Percentiles rank a stretch among this genome's conserved stretches.
Evolutionary conservation across 2,888 invertebrate genomes (phyloP).

Genomic region (Cheilosia vernalis): DNA sequence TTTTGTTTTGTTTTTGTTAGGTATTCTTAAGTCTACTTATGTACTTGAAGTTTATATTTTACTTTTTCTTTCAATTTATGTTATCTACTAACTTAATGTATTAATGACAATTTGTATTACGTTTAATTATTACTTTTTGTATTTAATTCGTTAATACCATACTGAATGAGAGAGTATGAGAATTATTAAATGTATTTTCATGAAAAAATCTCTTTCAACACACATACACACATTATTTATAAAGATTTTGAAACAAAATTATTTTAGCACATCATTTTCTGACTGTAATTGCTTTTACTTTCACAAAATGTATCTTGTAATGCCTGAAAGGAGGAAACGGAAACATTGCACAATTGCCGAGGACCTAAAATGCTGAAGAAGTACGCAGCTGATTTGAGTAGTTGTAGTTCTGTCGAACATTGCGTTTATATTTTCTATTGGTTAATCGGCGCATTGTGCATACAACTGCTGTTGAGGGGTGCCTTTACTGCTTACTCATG

Average conservation of each 20-base stretch:
- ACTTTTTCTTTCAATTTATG: conserved; percentile 54
- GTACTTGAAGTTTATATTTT: conserved; percentile 52
- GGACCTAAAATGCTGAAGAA: too few relatives aligned
- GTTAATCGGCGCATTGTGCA: too few relatives aligned
- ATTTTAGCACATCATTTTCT: conserved; percentile 13
- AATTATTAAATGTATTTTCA: conserved; percentile 41
- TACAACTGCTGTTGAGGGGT: too few relatives aligned
- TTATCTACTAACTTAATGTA: conserved; percentile 68
- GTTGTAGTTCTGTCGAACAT: too few relatives aligned
- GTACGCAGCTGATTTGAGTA: too few relatives aligned
- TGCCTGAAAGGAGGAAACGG: conserved; percentile 1
- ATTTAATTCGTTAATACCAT: conserved; percentile 66
- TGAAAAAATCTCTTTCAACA: conserved; percentile 58
- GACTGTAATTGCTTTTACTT: conserved; percentile 16
- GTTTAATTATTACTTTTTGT: conserved; percentile 22
- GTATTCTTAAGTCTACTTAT: conserved; percentile 45
- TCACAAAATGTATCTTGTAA: conserved; percentile 37
- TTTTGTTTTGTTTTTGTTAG: conserved; percentile 3
- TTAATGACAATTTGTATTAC: conserved; percentile 48
- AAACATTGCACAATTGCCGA: not conserved
- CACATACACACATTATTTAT: conserved; percentile 63
- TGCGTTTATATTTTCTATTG: too few relatives aligned
- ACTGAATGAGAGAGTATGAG: conserved; percentile 66
- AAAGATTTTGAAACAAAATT: conserved; percentile 28
- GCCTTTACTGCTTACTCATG: too few relatives aligned